phyloP scores from a whole-genome alignment of 2,888 invertebrate species.

The Synanthedon myopaeformis region DNA sequence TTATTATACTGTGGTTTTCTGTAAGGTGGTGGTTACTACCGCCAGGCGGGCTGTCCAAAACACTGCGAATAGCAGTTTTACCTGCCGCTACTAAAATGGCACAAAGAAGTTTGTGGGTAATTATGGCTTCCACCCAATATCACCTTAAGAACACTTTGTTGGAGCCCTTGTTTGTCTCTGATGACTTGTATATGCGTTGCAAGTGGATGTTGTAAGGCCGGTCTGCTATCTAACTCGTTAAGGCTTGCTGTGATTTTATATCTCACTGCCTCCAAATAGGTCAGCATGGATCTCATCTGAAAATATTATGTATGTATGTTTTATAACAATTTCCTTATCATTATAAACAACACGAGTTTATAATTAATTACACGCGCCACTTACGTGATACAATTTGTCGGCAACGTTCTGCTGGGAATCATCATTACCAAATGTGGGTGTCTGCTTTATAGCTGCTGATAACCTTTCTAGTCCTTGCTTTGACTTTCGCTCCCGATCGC shows the following conservation, averaged over 20 bases:
- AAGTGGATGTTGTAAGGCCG: slow-evolving; percentile 83
- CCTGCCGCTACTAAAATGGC: no score
- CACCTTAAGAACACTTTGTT: slow-evolving; percentile 87
- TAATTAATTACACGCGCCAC: slow-evolving; percentile 18
- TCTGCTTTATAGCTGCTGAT: slow-evolving; percentile 87
- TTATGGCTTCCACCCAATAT: neutral
- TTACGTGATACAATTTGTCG: slow-evolving; percentile 92
- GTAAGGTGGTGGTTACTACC: no score
- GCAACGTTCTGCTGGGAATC: slow-evolving; percentile 92
- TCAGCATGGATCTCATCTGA: slow-evolving; percentile 92
- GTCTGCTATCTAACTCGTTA: slow-evolving; percentile 83
- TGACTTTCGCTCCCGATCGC: slow-evolving; percentile 90
- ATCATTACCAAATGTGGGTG: slow-evolving; percentile 86
- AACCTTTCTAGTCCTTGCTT: slow-evolving; percentile 90
- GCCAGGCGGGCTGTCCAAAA: no score
- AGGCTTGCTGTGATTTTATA: slow-evolving; percentile 88
- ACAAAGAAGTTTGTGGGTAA: no score
- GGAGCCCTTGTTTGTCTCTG: slow-evolving; percentile 89
- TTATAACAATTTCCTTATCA: neutral
- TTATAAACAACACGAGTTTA: no score
- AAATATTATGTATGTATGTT: slow-evolving; percentile 14
- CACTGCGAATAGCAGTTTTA: no score
- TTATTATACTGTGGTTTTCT: no score
- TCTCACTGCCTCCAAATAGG: slow-evolving; percentile 90
- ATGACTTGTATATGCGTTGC: slow-evolving; percentile 88